Evolutionary conservation across 2,113 vertebrate species (phyloP), one percentile per base, ranked within the genome.

Genomic region (Scomber scombrus): DNA sequence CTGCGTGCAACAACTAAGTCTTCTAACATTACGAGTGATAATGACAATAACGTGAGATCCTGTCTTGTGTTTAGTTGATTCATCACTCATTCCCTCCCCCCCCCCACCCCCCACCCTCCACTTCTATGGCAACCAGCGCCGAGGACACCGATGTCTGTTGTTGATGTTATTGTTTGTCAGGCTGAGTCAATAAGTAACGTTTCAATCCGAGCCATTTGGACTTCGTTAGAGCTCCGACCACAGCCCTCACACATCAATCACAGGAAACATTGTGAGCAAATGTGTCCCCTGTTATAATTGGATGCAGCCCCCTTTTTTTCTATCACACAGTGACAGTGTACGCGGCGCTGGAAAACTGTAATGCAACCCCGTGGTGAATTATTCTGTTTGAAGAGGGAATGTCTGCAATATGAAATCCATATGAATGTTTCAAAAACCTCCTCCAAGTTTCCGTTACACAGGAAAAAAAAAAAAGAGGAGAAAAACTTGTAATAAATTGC

Each of bases 171-270:
- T 89, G 90, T 93, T 89, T 92, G 91, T 88, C 85, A 89, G 84
- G 74, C 82, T 65, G 70, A 91, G 89, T 93, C 90, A 89, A 91
- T 90, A 82, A 85, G 88, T 78, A 88, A 92, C 76, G 57, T 88
- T 93, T 93, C 84, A 92, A 92, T 92, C 86, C 0, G 4, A 69
- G 80, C 81, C 88, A 89, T 92, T 93, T 93, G 92, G 91, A 88
- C 88, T 88, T 82, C 26, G 88, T 92, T 88, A 83, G 70, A 51
- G 87, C 78, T 69, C 55, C 74, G 84, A 89, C 90, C 80, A 40
- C 85, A 84, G 85, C 73, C 84, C 76, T 82, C 89, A 83, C 81
- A 85, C 86, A 92, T 93, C 89, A 90, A 88, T 93, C 90, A 91
- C 72, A 87, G 80, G 60, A 81, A 88, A 85, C 91, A 85, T 79